Evolutionary conservation across 2,797 vertebrate species (phyloP).

Genomic region (Squalus acanthias): DNA sequence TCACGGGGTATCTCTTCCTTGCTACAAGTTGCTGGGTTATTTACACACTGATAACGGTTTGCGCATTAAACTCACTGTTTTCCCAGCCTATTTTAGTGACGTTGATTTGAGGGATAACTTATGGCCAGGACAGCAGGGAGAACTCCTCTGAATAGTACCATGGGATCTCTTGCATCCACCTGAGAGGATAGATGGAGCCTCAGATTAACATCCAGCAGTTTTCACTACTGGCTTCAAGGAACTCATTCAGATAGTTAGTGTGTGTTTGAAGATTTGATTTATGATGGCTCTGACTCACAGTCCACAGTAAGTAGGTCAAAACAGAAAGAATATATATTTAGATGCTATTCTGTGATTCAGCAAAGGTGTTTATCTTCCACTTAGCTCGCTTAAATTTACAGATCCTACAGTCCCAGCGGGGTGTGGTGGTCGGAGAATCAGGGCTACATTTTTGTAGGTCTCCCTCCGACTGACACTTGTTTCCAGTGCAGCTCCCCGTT

Average conservation of each 20-base stretch:
- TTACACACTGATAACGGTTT: background rate
- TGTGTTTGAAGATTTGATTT: background rate
- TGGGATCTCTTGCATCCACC: background rate
- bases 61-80: background rate
- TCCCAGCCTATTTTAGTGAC: background rate
- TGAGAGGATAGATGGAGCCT: background rate
- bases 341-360: background rate
- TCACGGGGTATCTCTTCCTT: background rate
- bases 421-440: background rate
- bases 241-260: background rate
- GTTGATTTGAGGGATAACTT: background rate
- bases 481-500: background rate
- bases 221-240: background rate
- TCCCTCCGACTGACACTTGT: background rate
- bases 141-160: background rate
- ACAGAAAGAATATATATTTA: background rate
- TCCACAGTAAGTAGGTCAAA: background rate
- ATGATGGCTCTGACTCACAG: background rate
- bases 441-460: background rate
- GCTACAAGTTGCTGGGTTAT: background rate
- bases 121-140: background rate
- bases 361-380: background rate
- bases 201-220: background rate
- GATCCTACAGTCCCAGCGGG: background rate
- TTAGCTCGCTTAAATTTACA: background rate